phyloP scores from a whole-genome alignment of 2,888 invertebrate genomes.

The Cantharis rustica region DNA sequence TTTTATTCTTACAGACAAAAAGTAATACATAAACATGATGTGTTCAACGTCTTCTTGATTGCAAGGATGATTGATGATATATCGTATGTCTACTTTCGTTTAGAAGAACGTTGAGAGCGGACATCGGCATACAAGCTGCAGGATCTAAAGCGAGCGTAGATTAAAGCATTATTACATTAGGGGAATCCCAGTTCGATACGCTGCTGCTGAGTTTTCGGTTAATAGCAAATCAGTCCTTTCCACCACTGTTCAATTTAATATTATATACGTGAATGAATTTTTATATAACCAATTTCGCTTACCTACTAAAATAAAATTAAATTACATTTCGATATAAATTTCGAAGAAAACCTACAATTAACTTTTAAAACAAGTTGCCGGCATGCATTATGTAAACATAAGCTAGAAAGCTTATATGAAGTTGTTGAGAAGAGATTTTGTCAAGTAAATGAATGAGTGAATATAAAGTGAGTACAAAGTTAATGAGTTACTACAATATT shows the following conservation, averaged over 20 bases:
- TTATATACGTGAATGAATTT: not conserved
- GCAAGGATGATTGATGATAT: conserved; percentile 51
- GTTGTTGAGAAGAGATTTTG: not conserved
- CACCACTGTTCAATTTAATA: conserved; percentile 17
- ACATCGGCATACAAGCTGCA: conserved; percentile 50
- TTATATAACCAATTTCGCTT: not conserved
- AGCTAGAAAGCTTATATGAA: not conserved
- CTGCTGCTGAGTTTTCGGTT: conserved; percentile 37
- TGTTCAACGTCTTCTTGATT: conserved; percentile 47
- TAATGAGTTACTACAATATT: conserved; percentile 12
- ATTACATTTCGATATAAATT: not conserved
- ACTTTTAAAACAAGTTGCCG: not conserved
- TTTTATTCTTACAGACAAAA: conserved; percentile 30
- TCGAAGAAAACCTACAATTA: not conserved
- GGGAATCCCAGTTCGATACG: conserved; percentile 47
- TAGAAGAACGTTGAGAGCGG: conserved; percentile 41
- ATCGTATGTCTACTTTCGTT: conserved; percentile 46
- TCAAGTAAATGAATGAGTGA: conserved; percentile 6
- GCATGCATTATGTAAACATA: not conserved
- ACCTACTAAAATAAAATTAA: not conserved
- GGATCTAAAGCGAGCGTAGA: conserved; percentile 48
- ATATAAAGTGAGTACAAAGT: conserved; percentile 16
- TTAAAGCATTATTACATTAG: conserved; percentile 53
- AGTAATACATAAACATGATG: conserved; percentile 39
- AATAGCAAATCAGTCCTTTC: conserved; percentile 29